These are phyloP conservation scores for Dallia pectoralis DNA, from an alignment of 2,797 vertebrate genomes.

Conservation along the genomic window DNA sequence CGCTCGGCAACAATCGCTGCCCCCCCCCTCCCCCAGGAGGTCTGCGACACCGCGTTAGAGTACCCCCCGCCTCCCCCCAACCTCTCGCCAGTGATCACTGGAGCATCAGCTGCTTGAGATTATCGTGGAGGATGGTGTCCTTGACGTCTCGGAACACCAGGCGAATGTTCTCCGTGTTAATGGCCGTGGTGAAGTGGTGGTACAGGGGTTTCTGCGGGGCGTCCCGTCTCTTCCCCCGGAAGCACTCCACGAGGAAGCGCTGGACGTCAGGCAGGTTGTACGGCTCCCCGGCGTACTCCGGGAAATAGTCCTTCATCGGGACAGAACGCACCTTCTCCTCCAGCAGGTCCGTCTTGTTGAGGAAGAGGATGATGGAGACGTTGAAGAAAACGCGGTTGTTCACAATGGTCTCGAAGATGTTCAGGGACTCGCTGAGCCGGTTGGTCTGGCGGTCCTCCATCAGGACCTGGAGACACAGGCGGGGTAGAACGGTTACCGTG, in stretches of 20 bases:
- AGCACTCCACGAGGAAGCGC: conserved; percentile 93
- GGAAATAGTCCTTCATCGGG: conserved; percentile 95
- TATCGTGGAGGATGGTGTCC: conserved; percentile 98
- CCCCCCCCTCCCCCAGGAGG: too few relatives aligned
- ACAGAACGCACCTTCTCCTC: conserved; percentile 92
- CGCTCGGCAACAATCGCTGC: too few relatives aligned
- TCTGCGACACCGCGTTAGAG: too few relatives aligned
- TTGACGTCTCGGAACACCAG: conserved; percentile 97
- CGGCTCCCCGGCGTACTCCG: conserved; percentile 85
- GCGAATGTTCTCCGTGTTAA: conserved; percentile 98
- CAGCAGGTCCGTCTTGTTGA: conserved; percentile 98
- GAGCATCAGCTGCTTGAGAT: conserved; percentile 98
- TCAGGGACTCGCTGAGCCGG: conserved; percentile 93
- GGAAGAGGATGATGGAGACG: conserved; percentile 97
- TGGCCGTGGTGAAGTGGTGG: conserved; percentile 99
- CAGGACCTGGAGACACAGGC: conserved; percentile 73
- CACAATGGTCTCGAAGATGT: conserved; percentile 98
- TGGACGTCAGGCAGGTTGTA: conserved; percentile 87
- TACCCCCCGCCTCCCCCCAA: too few relatives aligned
- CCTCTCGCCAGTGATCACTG: conserved; percentile 77
- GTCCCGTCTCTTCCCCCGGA: conserved; percentile 90
- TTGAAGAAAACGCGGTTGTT: conserved; percentile 97
- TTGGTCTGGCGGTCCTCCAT: conserved; percentile 98
- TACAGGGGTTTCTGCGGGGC: conserved; percentile 96
- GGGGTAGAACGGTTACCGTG: neutral